Evolutionary conservation across 1,140 invertebrate genomes (phyloP).

Genomic region (Intoshia linei): DNA sequence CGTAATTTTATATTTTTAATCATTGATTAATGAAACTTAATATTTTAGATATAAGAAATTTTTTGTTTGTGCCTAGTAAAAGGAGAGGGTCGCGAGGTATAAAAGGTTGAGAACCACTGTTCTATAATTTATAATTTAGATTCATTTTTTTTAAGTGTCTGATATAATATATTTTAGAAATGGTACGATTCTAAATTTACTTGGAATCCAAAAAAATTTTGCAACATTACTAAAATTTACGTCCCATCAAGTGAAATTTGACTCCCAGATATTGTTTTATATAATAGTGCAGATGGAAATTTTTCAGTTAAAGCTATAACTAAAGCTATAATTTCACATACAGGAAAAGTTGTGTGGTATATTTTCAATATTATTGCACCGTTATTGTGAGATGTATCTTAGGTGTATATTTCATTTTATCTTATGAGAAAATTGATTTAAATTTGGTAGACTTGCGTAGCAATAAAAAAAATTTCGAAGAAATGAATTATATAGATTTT

Average conservation of each 20-base stretch:
- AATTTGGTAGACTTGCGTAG: background rate
- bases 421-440: background rate
- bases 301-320: conserved; percentile 88
- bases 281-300: conserved; percentile 55
- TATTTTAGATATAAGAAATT: too few species aligned
- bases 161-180: too few species aligned
- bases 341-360: conserved; percentile 39
- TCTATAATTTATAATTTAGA: too few species aligned
- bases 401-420: background rate
- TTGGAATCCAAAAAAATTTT: conserved; percentile 5
- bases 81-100: too few species aligned
- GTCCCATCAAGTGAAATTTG: conserved; percentile 8
- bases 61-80: too few species aligned
- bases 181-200: conserved; percentile 7
- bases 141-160: too few species aligned
- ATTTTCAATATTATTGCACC: conserved; percentile 5
- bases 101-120: too few species aligned
- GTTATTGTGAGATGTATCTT: conserved; percentile 1
- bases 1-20: too few species aligned
- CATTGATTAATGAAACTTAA: too few species aligned
- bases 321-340: conserved; percentile 56
- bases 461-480: background rate
- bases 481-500: too few species aligned
- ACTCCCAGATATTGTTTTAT: conserved; percentile 9
- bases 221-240: conserved; percentile 5